Evolutionary conservation across 2,797 vertebrate genomes (phyloP), one percentile per base, ranked within the genome.

Genomic region (Alcedo atthis): DNA sequence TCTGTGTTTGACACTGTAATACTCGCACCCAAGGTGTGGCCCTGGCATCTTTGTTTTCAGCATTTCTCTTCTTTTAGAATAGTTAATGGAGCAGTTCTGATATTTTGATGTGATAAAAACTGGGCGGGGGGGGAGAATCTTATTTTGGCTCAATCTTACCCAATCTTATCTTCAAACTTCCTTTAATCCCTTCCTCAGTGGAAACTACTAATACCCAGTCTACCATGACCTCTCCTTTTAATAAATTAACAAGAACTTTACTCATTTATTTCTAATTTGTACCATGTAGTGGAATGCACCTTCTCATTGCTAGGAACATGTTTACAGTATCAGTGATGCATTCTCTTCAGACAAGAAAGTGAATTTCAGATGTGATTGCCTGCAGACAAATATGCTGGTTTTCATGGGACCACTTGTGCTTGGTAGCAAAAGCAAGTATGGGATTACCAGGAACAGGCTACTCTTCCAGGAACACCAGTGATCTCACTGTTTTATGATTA

Each of bases 51-150:
- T 57, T 75, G 58, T 71, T 90, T 80, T 89, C 33, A 64, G 15
- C 3, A 21, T 68, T 69, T 87, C 18, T 6, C 9, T 90, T 48
- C 61, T 80, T 68, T 77, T 78, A 42, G 32, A 37, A 12, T 28
- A 37, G 33, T 59, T 84, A 79, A 49, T 93, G 84, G 28, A 74
- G n/a, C 40, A 61, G 0, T 79, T 87, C 35, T 84, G 40, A 2
- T 62, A 10, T 54, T 83, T 67, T 55, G 4, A 13, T 61, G 28
- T 30, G 30, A 62, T 62, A 37, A 57, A 59, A 40, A 18, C 25
- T 69, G 68, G 58, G 32, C 26, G 1, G 26, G 9, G 2, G 14
- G 25, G 1, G 2, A 1, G 2, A 26, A 24, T 35, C 6, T 53
- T 53, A 4, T 1, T 8, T 74, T 86, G 55, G 11, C 15, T 73